phyloP scores from a whole-genome alignment of 2,888 invertebrate species.

The Saturnia pavonia region DNA sequence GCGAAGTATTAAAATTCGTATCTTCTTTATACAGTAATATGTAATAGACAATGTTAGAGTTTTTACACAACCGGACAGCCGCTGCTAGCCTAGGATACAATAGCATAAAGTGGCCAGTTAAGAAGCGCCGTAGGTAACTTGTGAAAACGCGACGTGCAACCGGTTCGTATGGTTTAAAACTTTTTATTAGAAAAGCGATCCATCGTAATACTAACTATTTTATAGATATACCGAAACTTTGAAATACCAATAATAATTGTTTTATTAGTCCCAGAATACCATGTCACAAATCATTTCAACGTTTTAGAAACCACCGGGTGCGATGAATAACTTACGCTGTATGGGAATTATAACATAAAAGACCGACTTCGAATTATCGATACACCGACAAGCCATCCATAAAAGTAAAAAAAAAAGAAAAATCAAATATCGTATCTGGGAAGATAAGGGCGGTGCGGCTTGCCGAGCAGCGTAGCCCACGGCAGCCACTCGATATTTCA shows the following conservation, averaged over 20 bases:
- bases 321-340: conserved; percentile 31
- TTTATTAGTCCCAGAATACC: conserved; percentile 3
- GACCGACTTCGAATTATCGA: conserved; percentile 73
- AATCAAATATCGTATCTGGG: conserved; percentile 73
- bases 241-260: conserved; percentile 33
- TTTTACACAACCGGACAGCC: conserved; percentile 60
- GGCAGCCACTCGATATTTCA: conserved; percentile 77
- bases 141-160: conserved; percentile 63
- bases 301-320: conserved; percentile 21
- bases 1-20: conserved; percentile 65
- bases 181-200: conserved; percentile 67
- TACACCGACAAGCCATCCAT: conserved; percentile 76
- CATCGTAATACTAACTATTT: conserved; percentile 52
- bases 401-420: conserved; percentile 78
- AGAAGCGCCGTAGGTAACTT: conserved; percentile 59
- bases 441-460: conserved; percentile 72
- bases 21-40: conserved; percentile 57
- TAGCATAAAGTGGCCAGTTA: conserved; percentile 78
- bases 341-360: conserved; percentile 62
- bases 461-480: conserved; percentile 70
- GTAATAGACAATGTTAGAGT: conserved; percentile 69
- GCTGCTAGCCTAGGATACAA: conserved; percentile 78
- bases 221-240: conserved; percentile 38
- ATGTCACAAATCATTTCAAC: conserved; percentile 15
- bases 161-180: conserved; percentile 64